A percentile compares a stretch with the other conserved stretches of the same genome.
Evolutionary conservation across 2,797 vertebrate species (phyloP).

Genomic region (Amphiprion clarkii): DNA sequence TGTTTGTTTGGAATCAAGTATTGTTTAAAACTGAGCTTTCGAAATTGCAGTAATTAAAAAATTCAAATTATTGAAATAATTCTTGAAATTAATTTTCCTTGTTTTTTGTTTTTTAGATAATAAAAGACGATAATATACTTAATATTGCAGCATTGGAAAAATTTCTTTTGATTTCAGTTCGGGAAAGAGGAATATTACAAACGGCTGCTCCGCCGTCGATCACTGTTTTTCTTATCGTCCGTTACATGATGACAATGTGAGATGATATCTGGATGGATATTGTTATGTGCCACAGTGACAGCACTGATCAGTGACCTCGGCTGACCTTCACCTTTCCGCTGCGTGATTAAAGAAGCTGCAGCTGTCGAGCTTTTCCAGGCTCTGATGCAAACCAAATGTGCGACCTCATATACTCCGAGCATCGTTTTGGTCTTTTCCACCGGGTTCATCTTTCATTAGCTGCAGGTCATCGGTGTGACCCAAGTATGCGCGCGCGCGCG

Average conservation of each 20-base stretch:
- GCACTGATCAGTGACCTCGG: constrained; percentile 35
- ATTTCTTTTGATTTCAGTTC: background rate
- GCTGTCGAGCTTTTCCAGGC: background rate
- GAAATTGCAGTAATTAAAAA: too few species aligned
- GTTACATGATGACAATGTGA: constrained; percentile 3
- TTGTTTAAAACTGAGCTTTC: too few species aligned
- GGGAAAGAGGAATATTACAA: background rate
- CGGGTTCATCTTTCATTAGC: constrained; percentile 50
- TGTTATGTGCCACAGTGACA: constrained; percentile 21
- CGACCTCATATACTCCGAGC: constrained; percentile 27
- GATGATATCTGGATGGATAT: constrained; percentile 19
- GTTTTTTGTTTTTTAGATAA: background rate
- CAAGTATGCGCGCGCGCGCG: too few species aligned
- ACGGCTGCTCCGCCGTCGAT: background rate
- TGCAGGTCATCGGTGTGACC: constrained; percentile 13
- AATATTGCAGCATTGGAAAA: background rate
- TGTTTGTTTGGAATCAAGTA: background rate
- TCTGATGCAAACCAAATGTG: constrained; percentile 33
- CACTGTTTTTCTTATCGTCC: background rate
- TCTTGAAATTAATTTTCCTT: too few species aligned
- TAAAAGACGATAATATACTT: background rate
- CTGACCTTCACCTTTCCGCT: constrained; percentile 31
- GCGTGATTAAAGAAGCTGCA: constrained; percentile 29
- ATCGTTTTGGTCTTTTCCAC: constrained; percentile 20
- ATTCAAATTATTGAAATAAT: too few species aligned